These are phyloP conservation scores for Panthera leo DNA, from an alignment of 2,113 vertebrate genomes.

Conservation along the genomic window DNA sequence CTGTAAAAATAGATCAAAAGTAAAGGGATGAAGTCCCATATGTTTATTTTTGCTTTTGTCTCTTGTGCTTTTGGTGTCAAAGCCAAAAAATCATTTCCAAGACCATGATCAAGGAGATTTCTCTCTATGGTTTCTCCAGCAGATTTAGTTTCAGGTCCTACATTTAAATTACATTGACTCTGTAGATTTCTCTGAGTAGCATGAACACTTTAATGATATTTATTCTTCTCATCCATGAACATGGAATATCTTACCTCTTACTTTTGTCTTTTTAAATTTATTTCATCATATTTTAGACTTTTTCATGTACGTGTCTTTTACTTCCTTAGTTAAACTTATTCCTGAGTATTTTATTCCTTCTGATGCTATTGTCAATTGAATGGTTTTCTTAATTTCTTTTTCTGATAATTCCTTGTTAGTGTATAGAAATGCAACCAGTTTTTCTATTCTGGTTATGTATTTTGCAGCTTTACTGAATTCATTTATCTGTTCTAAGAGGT, in stretches of 20 bases:
- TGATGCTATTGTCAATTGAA: background rate
- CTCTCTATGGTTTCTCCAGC: background rate
- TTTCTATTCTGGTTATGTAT: background rate
- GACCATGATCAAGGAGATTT: background rate
- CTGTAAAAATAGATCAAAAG: background rate
- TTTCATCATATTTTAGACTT: background rate
- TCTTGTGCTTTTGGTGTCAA: background rate
- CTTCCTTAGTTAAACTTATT: background rate
- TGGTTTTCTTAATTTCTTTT: background rate
- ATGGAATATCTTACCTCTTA: background rate
- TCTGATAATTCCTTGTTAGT: background rate
- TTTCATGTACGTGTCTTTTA: background rate
- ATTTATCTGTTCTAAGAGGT: background rate
- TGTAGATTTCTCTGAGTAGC: background rate
- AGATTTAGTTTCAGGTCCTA: background rate
- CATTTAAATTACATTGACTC: background rate
- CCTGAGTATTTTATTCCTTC: background rate
- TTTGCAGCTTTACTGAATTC: background rate
- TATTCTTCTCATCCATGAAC: background rate
- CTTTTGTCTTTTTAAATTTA: background rate
- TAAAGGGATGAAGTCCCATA: background rate
- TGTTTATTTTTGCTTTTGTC: background rate
- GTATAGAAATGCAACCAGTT: background rate
- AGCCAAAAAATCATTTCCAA: background rate
- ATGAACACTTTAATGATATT: background rate